Evolutionary conservation across 1,140 invertebrate genomes (phyloP), one percentile per base, ranked within the genome.

Genomic region (Cyclargus thomasi): DNA sequence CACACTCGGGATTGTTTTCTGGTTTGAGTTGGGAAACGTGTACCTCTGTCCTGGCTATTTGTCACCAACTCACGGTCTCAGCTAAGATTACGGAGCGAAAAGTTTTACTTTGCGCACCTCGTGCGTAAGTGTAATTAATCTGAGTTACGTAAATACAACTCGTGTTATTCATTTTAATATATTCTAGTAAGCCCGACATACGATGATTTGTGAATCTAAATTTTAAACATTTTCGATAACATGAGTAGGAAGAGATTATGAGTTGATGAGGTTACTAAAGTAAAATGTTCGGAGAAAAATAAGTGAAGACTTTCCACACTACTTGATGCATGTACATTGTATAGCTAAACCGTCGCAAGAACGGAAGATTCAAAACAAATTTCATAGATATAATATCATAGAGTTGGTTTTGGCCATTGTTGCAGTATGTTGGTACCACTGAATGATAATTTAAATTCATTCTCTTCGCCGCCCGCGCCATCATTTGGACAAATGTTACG

Each of bases 371-470:
- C 14, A 65, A 53, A 53, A 23, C 17, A 29, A 65, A 22, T 65
- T 23, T 35, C 8, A 39, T 55, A 65, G n/a, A 55, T 55, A 59
- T 59, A 47, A 47, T 47, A 59, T 59, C 18, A 59, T 59, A 20
- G 75, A 76, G 71, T 74, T 75, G 76, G 78, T 85, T 87, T 90
- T 81, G 79, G 82, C 75, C 70, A 82, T 75, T 83, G 77, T 80
- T 80, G 75, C 75, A 86, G 79, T 85, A 81, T 86, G 85, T 86
- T 87, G 80, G 82, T 87, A 89, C 80, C 84, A 90, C 88, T 89
- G 89, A 90, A 91, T 91, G 90, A 91, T 91, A 91, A 91, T 91
- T 91, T 91, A 91, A 91, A 91, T 91, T 91, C 90, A 91, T 91
- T 91, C 89, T 91, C 90, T 91, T 80, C 85, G 84, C 83, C 90